Base-by-base conservation (phyloP, 2,797 vertebrate genomes). In the Poecilia wingei region DNA sequence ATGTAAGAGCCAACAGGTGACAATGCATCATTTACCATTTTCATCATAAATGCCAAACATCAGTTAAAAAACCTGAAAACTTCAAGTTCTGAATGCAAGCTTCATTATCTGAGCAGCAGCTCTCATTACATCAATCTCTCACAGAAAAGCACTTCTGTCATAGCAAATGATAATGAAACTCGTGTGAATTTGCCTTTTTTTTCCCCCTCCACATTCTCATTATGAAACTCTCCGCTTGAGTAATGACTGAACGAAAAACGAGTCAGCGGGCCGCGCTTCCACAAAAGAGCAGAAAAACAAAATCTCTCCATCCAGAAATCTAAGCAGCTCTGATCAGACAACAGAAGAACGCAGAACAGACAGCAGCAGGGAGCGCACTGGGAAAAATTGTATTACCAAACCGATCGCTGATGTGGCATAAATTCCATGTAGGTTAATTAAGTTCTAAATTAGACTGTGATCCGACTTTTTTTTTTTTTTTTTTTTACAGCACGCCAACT, bases 391-490 rank as follows among this genome's bases (percentile, higher is more conserved):
- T 57, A 73, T 81, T 69, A 71, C 61, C 47, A 69, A 75, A 78
- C 75, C 47, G 68, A 39, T 46, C 82, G 83, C 68, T 78, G 61
- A 90, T 83, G 83, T 76, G 47, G 79, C 87, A 76, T 61, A 82
- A 88, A 83, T 61, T 64, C 76, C 39, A 86, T 88, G 81, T 84
- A 85, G 84, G 79, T 88, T 93, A 91, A 93, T 89, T 84, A 87
- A 78, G 76, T 69, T 79, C 77, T 81, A 78, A 81, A 86, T 83
- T 85, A 81, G 84, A 87, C 77, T 46, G 79, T 76, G 82, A 91
- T 92, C 85, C 84, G 70, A 78, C 84, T 59, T 79, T 25, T 47
- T 47, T 46, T 13, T 47, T 47, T 6, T 18, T 47, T 51, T 51
- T 51, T 49, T 51, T 79, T 69, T 33, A 74, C 79, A 53, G 82